Conservation (phyloP, 2,888 invertebrate species). For the Stramonita haemastoma region DNA sequence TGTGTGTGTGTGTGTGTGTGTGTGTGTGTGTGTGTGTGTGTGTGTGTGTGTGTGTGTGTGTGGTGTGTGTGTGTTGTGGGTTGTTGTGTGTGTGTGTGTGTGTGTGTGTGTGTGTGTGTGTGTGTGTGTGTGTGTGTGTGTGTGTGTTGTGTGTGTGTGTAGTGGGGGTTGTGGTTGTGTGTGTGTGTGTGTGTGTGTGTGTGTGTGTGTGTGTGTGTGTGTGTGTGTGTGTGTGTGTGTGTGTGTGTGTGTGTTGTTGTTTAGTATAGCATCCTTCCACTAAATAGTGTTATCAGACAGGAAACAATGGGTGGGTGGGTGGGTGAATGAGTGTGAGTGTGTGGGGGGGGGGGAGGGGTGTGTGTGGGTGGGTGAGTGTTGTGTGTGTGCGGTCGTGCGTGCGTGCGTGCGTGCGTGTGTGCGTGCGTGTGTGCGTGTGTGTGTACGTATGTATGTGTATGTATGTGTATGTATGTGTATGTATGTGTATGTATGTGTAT, state of each 20-base stretch:
- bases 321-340: constrained; percentile 6
- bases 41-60: no score
- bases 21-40: no score
- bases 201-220: background rate
- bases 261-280: background rate
- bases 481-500: background rate
- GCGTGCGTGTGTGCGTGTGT: background rate
- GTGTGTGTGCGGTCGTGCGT: background rate
- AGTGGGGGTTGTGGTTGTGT: background rate
- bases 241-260: background rate
- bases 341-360: background rate
- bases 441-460: no score
- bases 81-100: background rate
- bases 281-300: background rate
- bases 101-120: background rate
- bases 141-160: background rate
- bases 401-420: background rate
- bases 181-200: background rate
- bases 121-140: background rate
- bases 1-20: no score
- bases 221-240: background rate
- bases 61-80: no score
- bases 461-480: background rate
- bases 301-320: background rate
- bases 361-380: background rate